Percentiles rank a stretch among this genome's conserved stretches.
phyloP scores from a whole-genome alignment of 1,140 invertebrate genomes.

The Venturia canescens region DNA sequence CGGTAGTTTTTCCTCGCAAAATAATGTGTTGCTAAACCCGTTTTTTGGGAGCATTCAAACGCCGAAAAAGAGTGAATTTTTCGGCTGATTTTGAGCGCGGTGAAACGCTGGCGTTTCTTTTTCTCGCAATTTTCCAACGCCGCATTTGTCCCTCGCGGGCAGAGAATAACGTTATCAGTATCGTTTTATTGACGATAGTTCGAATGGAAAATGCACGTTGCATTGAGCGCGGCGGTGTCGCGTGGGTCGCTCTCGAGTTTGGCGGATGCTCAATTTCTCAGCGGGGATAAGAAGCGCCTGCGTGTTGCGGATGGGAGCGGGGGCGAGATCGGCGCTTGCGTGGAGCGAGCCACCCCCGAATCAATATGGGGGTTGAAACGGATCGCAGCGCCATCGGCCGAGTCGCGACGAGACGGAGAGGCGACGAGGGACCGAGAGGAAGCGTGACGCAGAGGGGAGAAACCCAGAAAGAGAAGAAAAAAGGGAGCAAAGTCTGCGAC shows the following conservation, averaged over 20 bases:
- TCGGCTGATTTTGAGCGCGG: too few relatives aligned
- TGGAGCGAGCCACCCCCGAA: conserved; percentile 61
- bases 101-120: too few relatives aligned
- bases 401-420: neutral
- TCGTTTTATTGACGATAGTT: neutral
- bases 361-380: conserved; percentile 65
- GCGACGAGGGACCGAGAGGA: neutral
- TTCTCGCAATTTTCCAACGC: too few relatives aligned
- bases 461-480: neutral
- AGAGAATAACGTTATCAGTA: too few relatives aligned
- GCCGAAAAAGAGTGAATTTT: too few relatives aligned
- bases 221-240: neutral
- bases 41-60: too few relatives aligned
- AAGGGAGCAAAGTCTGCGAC: conserved; percentile 27
- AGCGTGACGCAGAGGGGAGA: neutral
- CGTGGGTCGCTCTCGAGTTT: neutral
- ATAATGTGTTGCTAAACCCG: too few relatives aligned
- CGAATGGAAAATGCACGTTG: neutral
- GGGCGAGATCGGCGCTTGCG: conserved; percentile 53
- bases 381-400: conserved; percentile 55
- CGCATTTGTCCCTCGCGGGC: too few relatives aligned
- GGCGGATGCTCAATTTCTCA: conserved; percentile 20
- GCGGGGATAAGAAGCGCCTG: conserved; percentile 7
- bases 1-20: too few relatives aligned
- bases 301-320: conserved; percentile 24